These are phyloP conservation scores for Epinephelus lanceolatus DNA, from an alignment of 2,113 vertebrate species.

Conservation along the genomic window DNA sequence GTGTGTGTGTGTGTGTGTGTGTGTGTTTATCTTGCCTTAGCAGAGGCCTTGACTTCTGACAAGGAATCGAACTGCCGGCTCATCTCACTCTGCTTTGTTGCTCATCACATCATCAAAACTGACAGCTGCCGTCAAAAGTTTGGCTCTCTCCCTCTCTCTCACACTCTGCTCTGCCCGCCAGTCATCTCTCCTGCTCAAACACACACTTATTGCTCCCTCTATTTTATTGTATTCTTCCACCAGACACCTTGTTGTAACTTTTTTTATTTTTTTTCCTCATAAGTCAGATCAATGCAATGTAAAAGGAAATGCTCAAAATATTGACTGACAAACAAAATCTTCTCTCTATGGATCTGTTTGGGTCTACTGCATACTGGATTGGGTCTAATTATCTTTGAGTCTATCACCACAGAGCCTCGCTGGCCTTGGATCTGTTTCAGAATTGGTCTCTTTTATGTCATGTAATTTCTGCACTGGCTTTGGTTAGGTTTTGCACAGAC, in stretches of 20 bases:
- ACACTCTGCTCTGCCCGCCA: background rate
- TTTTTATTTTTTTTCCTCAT: background rate
- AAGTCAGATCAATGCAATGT: background rate
- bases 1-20: constrained; percentile 7
- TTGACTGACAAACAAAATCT: background rate
- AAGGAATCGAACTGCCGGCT: constrained; percentile 44
- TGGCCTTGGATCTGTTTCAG: background rate
- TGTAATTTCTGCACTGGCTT: background rate
- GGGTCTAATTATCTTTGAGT: background rate
- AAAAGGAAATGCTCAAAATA: background rate
- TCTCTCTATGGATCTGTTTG: background rate
- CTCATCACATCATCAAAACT: constrained; percentile 60
- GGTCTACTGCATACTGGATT: background rate
- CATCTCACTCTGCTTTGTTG: constrained; percentile 21
- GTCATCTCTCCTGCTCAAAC: background rate
- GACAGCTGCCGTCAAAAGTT: constrained; percentile 44
- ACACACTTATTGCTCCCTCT: background rate
- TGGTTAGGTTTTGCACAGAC: background rate
- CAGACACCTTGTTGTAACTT: background rate
- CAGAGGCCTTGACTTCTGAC: constrained; percentile 47
- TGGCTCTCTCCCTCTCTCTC: background rate
- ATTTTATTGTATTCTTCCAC: background rate
- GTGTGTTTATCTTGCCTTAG: constrained; percentile 34
- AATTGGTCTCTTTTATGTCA: background rate
- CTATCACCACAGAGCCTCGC: background rate